These are phyloP conservation scores for Phylloscopus trochiloides DNA, from an alignment of 2,113 vertebrate genomes.

Conservation along the genomic window DNA sequence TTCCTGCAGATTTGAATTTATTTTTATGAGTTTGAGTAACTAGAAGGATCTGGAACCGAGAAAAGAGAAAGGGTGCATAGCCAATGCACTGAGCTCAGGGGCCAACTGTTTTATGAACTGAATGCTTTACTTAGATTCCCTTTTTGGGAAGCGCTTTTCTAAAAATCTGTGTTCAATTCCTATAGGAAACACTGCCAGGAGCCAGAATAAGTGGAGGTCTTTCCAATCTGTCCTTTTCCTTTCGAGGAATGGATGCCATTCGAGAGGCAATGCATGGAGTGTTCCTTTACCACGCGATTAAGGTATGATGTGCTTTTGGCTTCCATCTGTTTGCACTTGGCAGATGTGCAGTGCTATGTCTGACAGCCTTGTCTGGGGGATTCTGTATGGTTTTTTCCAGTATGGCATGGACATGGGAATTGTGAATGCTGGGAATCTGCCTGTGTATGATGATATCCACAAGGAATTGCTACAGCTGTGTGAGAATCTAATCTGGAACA, in stretches of 20 bases:
- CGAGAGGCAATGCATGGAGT: slow-evolving; percentile 96
- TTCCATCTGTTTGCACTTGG: neutral
- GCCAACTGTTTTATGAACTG: neutral
- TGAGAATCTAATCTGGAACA: slow-evolving; percentile 97
- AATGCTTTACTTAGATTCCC: neutral
- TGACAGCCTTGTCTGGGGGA: neutral
- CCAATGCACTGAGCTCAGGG: neutral
- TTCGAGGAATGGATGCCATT: slow-evolving; percentile 95
- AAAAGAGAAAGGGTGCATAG: neutral
- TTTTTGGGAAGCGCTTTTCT: neutral
- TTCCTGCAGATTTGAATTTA: neutral
- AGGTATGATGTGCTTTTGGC: slow-evolving; percentile 61
- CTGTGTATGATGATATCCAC: slow-evolving; percentile 93
- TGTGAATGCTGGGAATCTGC: slow-evolving; percentile 94
- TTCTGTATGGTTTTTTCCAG: slow-evolving; percentile 58
- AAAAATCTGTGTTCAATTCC: neutral
- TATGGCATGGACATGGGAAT: slow-evolving; percentile 98
- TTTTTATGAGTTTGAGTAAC: neutral
- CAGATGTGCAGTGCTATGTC: neutral
- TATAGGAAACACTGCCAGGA: slow-evolving; percentile 85
- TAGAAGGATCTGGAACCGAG: neutral
- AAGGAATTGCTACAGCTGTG: slow-evolving; percentile 89
- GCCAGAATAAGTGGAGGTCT: slow-evolving; percentile 92
- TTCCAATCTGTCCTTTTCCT: slow-evolving; percentile 97
- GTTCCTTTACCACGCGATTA: slow-evolving; percentile 93